Percentiles rank a stretch among this genome's conserved stretches.
Evolutionary conservation across 2,113 vertebrate species (phyloP).

Genomic region (Loxodonta africana): DNA sequence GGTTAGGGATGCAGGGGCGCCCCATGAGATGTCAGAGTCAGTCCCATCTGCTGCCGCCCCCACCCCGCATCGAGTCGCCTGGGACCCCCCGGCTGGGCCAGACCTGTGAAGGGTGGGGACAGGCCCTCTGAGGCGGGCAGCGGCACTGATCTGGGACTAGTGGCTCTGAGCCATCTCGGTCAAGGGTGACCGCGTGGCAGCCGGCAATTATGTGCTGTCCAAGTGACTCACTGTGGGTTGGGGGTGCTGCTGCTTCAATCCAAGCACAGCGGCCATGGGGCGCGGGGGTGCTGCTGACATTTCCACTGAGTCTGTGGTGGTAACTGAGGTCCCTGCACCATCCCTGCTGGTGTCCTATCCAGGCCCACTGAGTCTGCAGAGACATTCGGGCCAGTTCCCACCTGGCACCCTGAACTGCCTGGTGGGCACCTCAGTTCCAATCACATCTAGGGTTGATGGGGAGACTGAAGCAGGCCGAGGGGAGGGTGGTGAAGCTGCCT

Average conservation of each 20-base stretch:
- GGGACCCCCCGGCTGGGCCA: slow-evolving; percentile 10
- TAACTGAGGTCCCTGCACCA: slow-evolving; percentile 80
- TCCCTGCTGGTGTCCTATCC: background rate
- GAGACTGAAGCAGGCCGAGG: background rate
- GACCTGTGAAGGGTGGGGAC: background rate
- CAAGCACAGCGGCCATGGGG: slow-evolving; percentile 68
- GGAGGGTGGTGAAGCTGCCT: background rate
- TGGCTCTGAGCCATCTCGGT: slow-evolving; percentile 79
- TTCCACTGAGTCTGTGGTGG: slow-evolving; percentile 77
- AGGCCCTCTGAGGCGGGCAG: slow-evolving; percentile 75
- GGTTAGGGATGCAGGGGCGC: background rate
- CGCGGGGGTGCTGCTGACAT: slow-evolving; percentile 82
- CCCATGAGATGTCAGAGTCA: background rate
- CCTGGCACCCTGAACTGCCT: too few species aligned
- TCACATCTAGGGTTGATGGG: background rate
- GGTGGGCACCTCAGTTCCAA: accelerated
- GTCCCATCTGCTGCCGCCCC: background rate
- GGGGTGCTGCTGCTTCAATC: slow-evolving; percentile 83
- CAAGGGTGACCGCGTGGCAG: slow-evolving; percentile 88
- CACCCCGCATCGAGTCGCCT: slow-evolving; percentile 67
- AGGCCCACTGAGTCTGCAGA: accelerated
- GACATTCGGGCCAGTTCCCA: too few species aligned
- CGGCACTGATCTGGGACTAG: slow-evolving; percentile 54
- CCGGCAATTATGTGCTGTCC: slow-evolving; percentile 86
- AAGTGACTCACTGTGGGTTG: slow-evolving; percentile 78